Evolutionary conservation across 2,888 invertebrate species (phyloP).

Genomic region (Leptopterna dolabrata): DNA sequence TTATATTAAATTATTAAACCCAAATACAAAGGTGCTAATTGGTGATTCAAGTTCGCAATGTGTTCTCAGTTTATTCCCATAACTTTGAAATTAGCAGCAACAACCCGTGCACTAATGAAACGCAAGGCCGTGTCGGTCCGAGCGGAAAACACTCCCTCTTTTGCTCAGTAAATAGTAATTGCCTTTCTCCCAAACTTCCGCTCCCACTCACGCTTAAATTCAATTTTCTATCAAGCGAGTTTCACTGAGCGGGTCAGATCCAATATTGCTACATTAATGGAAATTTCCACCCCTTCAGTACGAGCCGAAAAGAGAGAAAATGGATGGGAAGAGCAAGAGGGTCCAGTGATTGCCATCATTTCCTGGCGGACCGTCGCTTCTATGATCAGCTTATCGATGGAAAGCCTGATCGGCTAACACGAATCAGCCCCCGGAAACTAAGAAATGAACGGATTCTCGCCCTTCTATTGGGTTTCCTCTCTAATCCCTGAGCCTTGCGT

Average conservation of each 20-base stretch:
- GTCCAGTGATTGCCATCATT: constrained; percentile 16
- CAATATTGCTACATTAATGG: constrained; percentile 23
- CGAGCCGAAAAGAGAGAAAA: not conserved
- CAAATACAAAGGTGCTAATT: no score
- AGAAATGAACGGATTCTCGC: not conserved
- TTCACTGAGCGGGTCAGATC: not conserved
- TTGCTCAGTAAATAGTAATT: constrained; percentile 19
- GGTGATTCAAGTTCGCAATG: no score
- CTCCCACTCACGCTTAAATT: not conserved
- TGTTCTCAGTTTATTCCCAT: no score
- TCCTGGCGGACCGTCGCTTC: not conserved
- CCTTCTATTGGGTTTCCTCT: not conserved
- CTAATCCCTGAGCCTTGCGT: not conserved
- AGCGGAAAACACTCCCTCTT: not conserved
- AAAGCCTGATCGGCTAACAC: not conserved
- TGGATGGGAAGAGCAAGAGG: not conserved
- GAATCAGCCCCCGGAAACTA: not conserved
- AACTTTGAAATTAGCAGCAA: not conserved
- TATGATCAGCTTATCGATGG: not conserved
- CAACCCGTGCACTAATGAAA: not conserved
- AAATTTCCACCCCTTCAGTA: not conserved
- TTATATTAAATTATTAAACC: no score
- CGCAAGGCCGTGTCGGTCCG: not conserved
- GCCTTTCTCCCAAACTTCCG: not conserved
- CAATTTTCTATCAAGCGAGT: constrained; percentile 26